Percentiles rank a stretch among this genome's conserved stretches.
Conservation (phyloP, 2,113 vertebrate genomes). For the Uria aalge region DNA sequence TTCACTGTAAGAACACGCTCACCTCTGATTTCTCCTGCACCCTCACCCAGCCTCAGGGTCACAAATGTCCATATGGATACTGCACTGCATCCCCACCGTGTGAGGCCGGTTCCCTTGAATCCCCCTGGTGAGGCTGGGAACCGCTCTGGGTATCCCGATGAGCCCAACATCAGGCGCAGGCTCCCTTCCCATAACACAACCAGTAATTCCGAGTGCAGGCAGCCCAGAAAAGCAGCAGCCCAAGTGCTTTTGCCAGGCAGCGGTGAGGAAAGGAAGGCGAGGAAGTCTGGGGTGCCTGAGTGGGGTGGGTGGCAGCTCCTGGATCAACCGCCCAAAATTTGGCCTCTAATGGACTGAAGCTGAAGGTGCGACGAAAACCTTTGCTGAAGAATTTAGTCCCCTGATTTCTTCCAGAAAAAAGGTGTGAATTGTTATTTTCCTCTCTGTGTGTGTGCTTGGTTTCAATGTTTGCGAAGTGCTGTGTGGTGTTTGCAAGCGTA, state of each 20-base stretch:
- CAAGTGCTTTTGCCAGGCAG: not conserved
- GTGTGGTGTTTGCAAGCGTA: not conserved
- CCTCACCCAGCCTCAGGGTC: not conserved
- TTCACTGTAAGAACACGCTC: rapidly evolving
- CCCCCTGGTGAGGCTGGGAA: not conserved
- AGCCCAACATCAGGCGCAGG: rapidly evolving
- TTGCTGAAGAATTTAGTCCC: not conserved
- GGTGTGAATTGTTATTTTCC: not conserved
- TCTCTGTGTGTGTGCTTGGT: not conserved
- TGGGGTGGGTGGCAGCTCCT: not conserved
- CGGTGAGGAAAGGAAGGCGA: not conserved
- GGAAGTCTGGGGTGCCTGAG: not conserved
- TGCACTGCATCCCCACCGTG: not conserved
- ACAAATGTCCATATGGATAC: rapidly evolving
- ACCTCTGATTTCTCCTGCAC: not conserved
- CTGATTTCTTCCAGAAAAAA: not conserved
- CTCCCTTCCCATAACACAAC: not conserved
- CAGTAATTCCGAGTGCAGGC: not conserved
- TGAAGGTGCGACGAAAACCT: not conserved
- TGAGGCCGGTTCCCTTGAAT: rapidly evolving
- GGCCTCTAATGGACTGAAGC: not conserved
- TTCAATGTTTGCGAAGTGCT: not conserved
- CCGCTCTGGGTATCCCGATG: rapidly evolving
- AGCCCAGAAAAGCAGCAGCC: not conserved
- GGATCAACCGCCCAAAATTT: not conserved